phyloP scores from a whole-genome alignment of 2,888 invertebrate species.

The Rugalucina vietnamica region DNA sequence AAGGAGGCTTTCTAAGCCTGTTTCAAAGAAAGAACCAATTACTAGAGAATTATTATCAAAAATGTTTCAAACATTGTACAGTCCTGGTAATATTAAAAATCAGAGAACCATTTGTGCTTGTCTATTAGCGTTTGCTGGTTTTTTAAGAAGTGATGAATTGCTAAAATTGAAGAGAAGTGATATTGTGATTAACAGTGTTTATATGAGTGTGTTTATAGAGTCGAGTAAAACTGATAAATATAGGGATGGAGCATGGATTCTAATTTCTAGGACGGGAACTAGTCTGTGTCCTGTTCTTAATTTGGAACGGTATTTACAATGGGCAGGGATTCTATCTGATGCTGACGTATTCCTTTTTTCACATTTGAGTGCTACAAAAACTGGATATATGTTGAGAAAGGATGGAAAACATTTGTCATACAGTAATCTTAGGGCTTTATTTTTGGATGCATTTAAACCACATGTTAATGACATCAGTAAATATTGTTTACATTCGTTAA shows the following conservation, averaged over 20 bases:
- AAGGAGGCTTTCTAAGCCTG: conserved; percentile 3
- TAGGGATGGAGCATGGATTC: conserved; percentile 28
- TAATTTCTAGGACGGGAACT: neutral
- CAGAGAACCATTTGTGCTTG: conserved; percentile 33
- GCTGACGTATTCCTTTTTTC: conserved; percentile 24
- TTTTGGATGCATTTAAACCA: conserved; percentile 28
- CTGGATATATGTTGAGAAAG: conserved; percentile 10
- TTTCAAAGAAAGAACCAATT: conserved; percentile 19
- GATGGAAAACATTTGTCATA: conserved; percentile 26
- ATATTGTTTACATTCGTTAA: conserved; percentile 28
- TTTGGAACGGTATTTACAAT: conserved; percentile 11
- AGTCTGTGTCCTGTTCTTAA: conserved; percentile 28
- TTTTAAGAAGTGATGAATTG: conserved; percentile 30
- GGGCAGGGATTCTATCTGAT: neutral
- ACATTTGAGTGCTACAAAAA: conserved; percentile 6
- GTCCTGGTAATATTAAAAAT: neutral
- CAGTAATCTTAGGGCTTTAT: conserved; percentile 15
- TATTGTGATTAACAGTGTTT: neutral
- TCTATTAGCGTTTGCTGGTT: conserved; percentile 30
- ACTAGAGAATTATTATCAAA: neutral
- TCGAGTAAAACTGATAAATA: conserved; percentile 43
- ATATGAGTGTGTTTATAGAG: conserved; percentile 23
- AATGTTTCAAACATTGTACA: conserved; percentile 10
- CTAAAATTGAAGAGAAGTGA: conserved; percentile 18
- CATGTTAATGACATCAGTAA: conserved; percentile 14